Percentiles rank a stretch among this genome's conserved stretches.
Evolutionary conservation across 2,797 vertebrate genomes (phyloP).

Genomic region (Typhlichthys eigenmanni): DNA sequence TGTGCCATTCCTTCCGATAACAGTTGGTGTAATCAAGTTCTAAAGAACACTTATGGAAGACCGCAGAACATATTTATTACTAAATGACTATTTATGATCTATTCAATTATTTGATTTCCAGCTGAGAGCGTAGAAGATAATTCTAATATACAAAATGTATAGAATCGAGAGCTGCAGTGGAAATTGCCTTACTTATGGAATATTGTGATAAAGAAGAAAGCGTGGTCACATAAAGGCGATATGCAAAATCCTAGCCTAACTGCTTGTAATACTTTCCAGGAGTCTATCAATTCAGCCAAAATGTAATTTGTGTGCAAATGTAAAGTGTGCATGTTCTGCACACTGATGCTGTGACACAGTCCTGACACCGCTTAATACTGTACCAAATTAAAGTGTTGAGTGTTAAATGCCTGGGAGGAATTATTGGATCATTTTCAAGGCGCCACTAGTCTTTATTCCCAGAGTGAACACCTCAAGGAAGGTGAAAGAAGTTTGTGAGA

Average conservation of each 20-base stretch:
- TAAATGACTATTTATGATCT: background rate
- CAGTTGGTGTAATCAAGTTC: too few relatives aligned
- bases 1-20: too few relatives aligned
- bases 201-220: background rate
- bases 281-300: conserved; percentile 27
- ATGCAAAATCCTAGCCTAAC: too few relatives aligned
- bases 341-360: too few relatives aligned
- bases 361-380: too few relatives aligned
- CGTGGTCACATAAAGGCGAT: background rate
- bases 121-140: too few relatives aligned
- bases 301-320: conserved; percentile 60
- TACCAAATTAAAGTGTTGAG: conserved; percentile 11
- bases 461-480: conserved; percentile 51
- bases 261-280: conserved; percentile 12
- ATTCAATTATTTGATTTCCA: background rate
- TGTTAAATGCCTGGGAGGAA: too few relatives aligned
- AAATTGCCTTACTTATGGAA: conserved; percentile 7
- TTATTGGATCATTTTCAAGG: too few relatives aligned
- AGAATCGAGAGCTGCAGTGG: too few relatives aligned
- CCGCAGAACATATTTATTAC: too few relatives aligned
- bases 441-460: conserved; percentile 10
- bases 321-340: background rate
- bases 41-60: conserved; percentile 14
- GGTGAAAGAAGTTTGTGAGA: background rate
- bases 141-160: too few relatives aligned